These are phyloP conservation scores for Apoderus coryli DNA, from an alignment of 2,888 invertebrate species.

Conservation along the genomic window DNA sequence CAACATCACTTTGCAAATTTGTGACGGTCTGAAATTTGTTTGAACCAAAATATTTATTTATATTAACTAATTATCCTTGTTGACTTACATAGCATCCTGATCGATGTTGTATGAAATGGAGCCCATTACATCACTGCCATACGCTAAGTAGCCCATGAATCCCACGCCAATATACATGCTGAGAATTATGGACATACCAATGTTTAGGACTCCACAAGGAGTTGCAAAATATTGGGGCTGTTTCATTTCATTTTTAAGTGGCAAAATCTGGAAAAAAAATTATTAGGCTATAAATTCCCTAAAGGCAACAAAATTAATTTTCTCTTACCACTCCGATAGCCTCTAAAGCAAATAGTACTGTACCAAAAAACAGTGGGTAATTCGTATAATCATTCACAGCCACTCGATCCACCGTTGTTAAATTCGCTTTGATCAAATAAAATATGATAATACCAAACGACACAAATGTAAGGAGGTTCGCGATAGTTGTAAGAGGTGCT, in stretches of 20 bases:
- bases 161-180: constrained; percentile 79
- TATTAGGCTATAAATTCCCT: no score
- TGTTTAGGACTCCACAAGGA: constrained; percentile 70
- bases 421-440: constrained; percentile 49
- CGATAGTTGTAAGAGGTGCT: constrained; percentile 69
- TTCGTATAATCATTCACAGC: constrained; percentile 35
- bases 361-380: constrained; percentile 73
- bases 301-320: no score
- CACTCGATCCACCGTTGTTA: constrained; percentile 34
- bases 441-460: constrained; percentile 63
- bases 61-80: no score
- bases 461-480: constrained; percentile 63
- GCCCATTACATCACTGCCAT: constrained; percentile 54
- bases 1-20: constrained; percentile 55
- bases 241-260: constrained; percentile 90
- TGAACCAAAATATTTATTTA: no score
- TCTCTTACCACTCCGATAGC: constrained; percentile 51
- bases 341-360: constrained; percentile 77
- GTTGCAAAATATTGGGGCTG: constrained; percentile 69
- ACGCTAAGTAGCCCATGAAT: constrained; percentile 80
- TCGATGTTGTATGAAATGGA: constrained; percentile 82
- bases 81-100: constrained; percentile 31
- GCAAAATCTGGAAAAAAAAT: constrained; percentile 58
- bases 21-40: constrained; percentile 42
- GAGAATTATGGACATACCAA: constrained; percentile 68